Evolutionary conservation across 2,113 vertebrate species (phyloP).

Genomic region (Ia io): DNA sequence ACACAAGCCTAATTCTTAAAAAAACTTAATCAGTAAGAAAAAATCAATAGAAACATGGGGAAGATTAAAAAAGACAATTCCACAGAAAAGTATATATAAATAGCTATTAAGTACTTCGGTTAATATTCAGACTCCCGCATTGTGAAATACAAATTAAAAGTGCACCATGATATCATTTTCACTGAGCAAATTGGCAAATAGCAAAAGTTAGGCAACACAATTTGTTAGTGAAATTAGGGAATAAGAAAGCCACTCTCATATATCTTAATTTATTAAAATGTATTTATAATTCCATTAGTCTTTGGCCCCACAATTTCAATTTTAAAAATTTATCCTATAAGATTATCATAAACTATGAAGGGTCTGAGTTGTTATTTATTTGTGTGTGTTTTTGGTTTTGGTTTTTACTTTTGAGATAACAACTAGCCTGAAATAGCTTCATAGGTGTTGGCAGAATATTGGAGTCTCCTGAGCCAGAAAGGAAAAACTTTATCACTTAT

Average conservation of each 20-base stretch:
- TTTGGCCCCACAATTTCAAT: background rate
- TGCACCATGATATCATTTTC: background rate
- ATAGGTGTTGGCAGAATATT: background rate
- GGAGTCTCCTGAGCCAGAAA: background rate
- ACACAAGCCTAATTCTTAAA: background rate
- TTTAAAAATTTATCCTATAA: background rate
- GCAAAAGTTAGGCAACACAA: background rate
- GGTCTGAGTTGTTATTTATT: background rate
- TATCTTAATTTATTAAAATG: background rate
- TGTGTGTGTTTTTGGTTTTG: background rate
- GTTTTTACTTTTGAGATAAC: background rate
- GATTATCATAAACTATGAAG: background rate
- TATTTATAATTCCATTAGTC: background rate
- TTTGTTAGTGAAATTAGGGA: background rate
- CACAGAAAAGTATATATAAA: background rate
- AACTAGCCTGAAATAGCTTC: background rate
- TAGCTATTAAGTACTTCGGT: background rate
- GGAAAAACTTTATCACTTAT: rapidly evolving
- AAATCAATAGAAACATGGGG: background rate
- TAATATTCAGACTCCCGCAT: background rate
- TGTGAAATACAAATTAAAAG: slow-evolving; percentile 25
- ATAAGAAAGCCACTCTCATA: background rate
- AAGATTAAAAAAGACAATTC: background rate
- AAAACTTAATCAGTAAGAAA: background rate
- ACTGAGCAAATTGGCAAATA: background rate